Conservation (phyloP, 2,797 vertebrate species). For the Menidia menidia region DNA sequence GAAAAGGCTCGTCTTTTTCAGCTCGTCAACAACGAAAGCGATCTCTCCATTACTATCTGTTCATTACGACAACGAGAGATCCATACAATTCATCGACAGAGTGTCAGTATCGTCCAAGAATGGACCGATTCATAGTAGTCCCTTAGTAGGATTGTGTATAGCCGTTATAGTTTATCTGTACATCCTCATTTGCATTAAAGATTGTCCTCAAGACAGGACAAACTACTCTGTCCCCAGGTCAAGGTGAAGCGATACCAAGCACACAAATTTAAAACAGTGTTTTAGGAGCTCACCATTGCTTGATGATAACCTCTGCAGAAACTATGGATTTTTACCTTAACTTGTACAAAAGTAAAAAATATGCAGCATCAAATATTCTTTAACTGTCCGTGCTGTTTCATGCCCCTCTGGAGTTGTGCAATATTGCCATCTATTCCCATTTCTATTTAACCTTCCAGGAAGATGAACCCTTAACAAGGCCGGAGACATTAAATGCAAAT, state of each 20-base stretch:
- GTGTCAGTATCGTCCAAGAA: constrained; percentile 55
- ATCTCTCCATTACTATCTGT: constrained; percentile 41
- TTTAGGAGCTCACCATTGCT: constrained; percentile 15
- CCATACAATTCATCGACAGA: constrained; percentile 45
- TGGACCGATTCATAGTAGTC: constrained; percentile 32
- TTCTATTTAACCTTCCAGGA: constrained; percentile 45
- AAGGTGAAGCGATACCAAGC: constrained; percentile 45
- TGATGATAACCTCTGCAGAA: constrained; percentile 29
- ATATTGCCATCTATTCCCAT: constrained; percentile 48
- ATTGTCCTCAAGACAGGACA: constrained; percentile 55
- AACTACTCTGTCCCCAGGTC: constrained; percentile 57
- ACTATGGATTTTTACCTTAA: constrained; percentile 17
- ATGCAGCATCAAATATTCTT: constrained; percentile 57
- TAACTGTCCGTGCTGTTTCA: constrained; percentile 43
- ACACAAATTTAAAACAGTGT: constrained; percentile 39
- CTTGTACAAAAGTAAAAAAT: constrained; percentile 70
- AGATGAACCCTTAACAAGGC: constrained; percentile 40
- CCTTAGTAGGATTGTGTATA: constrained; percentile 40
- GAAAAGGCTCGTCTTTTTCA: constrained; percentile 61
- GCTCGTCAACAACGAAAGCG: constrained; percentile 49
- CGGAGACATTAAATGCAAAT: constrained; percentile 33
- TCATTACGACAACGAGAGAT: constrained; percentile 44
- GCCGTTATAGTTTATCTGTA: constrained; percentile 38
- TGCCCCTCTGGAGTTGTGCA: constrained; percentile 48
- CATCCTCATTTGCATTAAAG: constrained; percentile 34